phyloP scores from a whole-genome alignment of 2,113 vertebrate genomes.

The Poicephalus meyeri region DNA sequence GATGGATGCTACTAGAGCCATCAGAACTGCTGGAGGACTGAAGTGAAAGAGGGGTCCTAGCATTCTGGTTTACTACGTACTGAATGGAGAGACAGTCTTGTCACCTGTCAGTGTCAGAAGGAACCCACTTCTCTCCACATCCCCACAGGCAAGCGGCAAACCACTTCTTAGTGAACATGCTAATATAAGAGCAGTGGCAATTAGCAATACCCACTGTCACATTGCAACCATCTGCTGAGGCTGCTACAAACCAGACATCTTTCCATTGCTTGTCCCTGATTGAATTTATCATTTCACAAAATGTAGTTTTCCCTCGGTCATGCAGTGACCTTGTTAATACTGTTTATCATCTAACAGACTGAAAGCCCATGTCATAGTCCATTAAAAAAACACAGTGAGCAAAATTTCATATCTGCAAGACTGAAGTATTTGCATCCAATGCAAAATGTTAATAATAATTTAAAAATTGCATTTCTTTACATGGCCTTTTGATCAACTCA shows the following conservation, averaged over 20 bases:
- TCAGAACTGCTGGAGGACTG: background rate
- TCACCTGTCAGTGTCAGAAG: background rate
- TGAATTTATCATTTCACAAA: constrained; percentile 10
- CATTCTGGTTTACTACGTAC: background rate
- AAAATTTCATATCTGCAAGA: constrained; percentile 57
- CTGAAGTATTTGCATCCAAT: constrained; percentile 36
- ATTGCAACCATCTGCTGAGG: background rate
- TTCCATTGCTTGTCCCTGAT: background rate
- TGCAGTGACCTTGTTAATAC: constrained; percentile 55
- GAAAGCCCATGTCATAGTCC: constrained; percentile 36
- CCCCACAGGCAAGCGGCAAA: background rate
- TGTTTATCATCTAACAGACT: constrained; percentile 60
- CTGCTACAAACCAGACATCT: background rate
- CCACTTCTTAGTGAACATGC: background rate
- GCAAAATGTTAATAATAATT: constrained; percentile 53
- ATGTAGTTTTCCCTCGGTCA: constrained; percentile 13
- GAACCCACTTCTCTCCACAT: background rate
- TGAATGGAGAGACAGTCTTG: background rate
- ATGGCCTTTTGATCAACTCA: constrained; percentile 50
- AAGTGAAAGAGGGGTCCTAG: background rate
- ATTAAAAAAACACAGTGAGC: background rate
- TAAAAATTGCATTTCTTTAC: constrained; percentile 39
- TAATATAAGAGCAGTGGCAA: background rate
- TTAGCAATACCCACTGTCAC: background rate
- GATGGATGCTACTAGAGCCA: background rate